Evolutionary conservation across 2,797 vertebrate genomes (phyloP), one percentile per base, ranked within the genome.

Genomic region (Enteromius unitaeniatus): DNA sequence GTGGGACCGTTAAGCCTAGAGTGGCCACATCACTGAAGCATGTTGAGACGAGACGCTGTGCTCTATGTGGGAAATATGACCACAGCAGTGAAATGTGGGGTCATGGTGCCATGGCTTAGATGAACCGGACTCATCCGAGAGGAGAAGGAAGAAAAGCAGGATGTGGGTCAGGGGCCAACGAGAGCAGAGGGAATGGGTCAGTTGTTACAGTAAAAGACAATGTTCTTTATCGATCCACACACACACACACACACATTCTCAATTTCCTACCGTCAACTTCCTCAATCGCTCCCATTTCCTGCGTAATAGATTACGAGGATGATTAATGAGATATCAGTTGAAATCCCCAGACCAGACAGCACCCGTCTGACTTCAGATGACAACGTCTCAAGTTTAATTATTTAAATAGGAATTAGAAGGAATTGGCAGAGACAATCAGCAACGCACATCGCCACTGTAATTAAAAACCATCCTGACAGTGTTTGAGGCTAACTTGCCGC

Each of bases 151-250:
- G 89, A 88, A 87, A 85, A 79, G 78, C 88, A 92, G 92, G 72
- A 80, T 82, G 55, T 73, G 62, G 70, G 82, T 94, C 92, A 91
- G 83, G 90, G 93, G 91, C 89, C 93, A 93, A 94, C 92, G 53
- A 87, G 92, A 91, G 91, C 86, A 89, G 87, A 84, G 93, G 93
- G 93, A 94, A 92, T 64, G 91, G 93, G 93, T 94, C 93, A 94
- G 91, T 92, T 93, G 93, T 95, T 95, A 95, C 92, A 92, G 93
- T 93, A 93, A 93, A 90, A 91, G 92, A 90, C 89, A 86, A 78
- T 79, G 90, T 84, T 80, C 75, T 90, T 92, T 91, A 95, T 95
- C 90, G 93, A 95, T 95, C 92, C 86, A 78, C 68, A 64, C 70
- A 40, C 73, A 26, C 60, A 85, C 91, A 91, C 81, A 85, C 91